Evolutionary conservation across 2,888 invertebrate species (phyloP), one percentile per base, ranked within the genome.

Genomic region (Lasioglossum leucozonium): DNA sequence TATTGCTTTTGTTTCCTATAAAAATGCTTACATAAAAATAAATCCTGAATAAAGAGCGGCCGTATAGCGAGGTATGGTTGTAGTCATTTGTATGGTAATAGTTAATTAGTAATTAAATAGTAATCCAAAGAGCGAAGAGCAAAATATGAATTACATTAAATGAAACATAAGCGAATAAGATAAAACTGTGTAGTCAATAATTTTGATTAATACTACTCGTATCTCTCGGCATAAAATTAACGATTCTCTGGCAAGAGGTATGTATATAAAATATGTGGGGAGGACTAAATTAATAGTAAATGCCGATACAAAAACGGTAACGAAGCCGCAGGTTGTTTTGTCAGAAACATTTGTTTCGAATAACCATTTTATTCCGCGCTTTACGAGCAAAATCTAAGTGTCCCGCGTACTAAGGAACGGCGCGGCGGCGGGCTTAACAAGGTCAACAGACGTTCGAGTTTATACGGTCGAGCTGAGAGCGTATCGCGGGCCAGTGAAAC

Each of bases 381-480:
- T 62, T 62, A 62, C 62, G 62, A 62, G 26, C 30, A 4, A 30
- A 30, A 18, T 16, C 30, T 30, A 30, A 62, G 62, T 30, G 62
- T 18, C 30, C n/a, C 6, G n/a, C 30, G 30, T 62, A 30, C 30
- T 62, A 30, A 62, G 16, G 16, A 26, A 6, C 62, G 62, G 26
- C 62, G 62, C 62, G 62, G 26, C 62, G 62, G 62, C 62, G 62
- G 16, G 30, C 67, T 67, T 67, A 37, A 37, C 67, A 67, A 67
- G 34, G 67, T 22, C 37, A 37, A 34, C 67, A 67, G 67, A 67
- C 69, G 37, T 13, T 69, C 40, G n/a, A 40, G 40, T 69, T 69
- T 69, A 37, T 40, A 69, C 69, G 69, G 40, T 11, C 69, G 30
- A 30, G 26, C 26, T 18, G 72, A 44, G 13, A 22, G 22, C 58